phyloP scores from a whole-genome alignment of 1,140 invertebrate species.

The Orchestia grillus region DNA sequence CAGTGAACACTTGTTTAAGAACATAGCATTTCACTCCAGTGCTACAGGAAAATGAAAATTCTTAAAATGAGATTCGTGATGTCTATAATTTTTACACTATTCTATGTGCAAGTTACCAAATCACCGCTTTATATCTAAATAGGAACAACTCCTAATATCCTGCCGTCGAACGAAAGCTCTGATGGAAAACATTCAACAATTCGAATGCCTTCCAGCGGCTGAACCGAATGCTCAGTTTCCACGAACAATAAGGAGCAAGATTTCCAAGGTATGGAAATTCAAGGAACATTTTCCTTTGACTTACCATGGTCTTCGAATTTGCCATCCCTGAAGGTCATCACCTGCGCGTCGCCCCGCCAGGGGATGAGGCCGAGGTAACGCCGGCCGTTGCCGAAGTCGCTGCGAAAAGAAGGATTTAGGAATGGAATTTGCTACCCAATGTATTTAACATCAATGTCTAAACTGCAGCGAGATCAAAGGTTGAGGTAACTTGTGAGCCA shows the following conservation, averaged over 20 bases:
- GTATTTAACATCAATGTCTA: background rate
- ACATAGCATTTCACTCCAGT: too few relatives aligned
- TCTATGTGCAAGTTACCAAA: too few relatives aligned
- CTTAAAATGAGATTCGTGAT: too few relatives aligned
- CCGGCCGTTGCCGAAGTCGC: background rate
- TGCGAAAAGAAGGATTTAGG: background rate
- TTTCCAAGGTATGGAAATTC: background rate
- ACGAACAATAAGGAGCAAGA: background rate
- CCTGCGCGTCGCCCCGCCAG: background rate
- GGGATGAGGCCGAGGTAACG: background rate
- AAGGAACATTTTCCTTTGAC: background rate
- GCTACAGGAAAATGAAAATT: too few relatives aligned
- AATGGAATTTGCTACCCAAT: background rate
- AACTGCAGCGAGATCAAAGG: too few relatives aligned
- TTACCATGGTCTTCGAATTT: background rate
- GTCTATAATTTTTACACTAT: too few relatives aligned
- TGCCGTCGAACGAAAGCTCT: too few relatives aligned
- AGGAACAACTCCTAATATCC: too few relatives aligned
- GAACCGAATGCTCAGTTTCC: background rate
- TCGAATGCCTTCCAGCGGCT: background rate
- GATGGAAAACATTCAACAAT: background rate
- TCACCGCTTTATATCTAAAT: too few relatives aligned
- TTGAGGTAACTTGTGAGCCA: too few relatives aligned
- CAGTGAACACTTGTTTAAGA: too few relatives aligned
- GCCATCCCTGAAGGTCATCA: background rate